Percentiles rank a stretch among this genome's conserved stretches.
These are phyloP conservation scores for Diceros bicornis DNA, from an alignment of 2,797 vertebrate genomes.

Conservation along the genomic window DNA sequence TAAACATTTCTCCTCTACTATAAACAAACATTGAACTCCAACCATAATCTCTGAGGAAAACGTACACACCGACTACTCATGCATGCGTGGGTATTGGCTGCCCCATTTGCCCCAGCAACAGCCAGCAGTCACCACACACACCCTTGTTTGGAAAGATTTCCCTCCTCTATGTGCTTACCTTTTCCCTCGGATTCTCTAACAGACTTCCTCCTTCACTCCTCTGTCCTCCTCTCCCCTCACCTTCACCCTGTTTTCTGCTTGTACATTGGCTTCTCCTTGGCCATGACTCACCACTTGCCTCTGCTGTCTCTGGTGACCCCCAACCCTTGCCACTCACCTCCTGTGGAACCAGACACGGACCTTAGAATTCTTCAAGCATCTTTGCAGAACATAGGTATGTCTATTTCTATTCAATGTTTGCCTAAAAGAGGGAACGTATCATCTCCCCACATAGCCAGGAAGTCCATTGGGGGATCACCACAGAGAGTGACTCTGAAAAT, in stretches of 20 bases:
- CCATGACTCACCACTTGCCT: too few species aligned
- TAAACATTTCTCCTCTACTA: neutral
- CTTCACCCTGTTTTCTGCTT: neutral
- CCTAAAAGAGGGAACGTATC: too few species aligned
- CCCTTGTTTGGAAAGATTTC: neutral
- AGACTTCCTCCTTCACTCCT: too few species aligned
- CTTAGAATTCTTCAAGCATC: neutral
- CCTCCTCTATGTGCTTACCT: neutral
- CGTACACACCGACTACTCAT: neutral
- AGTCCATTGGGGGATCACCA: neutral
- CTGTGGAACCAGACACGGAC: too few species aligned
- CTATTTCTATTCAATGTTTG: neutral
- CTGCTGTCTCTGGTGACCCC: neutral
- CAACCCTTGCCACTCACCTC: neutral
- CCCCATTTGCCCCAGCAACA: neutral
- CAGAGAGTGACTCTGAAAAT: neutral
- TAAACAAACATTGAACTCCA: neutral
- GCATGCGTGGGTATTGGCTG: fast-evolving
- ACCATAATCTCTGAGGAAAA: too few species aligned
- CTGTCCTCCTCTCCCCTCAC: neutral
- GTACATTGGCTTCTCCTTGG: neutral
- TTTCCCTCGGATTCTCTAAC: too few species aligned
- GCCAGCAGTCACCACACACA: neutral
- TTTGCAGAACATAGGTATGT: too few species aligned
- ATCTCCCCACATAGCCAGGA: neutral